These are phyloP conservation scores for Dallia pectoralis DNA, from an alignment of 2,797 vertebrate species.

Conservation along the genomic window DNA sequence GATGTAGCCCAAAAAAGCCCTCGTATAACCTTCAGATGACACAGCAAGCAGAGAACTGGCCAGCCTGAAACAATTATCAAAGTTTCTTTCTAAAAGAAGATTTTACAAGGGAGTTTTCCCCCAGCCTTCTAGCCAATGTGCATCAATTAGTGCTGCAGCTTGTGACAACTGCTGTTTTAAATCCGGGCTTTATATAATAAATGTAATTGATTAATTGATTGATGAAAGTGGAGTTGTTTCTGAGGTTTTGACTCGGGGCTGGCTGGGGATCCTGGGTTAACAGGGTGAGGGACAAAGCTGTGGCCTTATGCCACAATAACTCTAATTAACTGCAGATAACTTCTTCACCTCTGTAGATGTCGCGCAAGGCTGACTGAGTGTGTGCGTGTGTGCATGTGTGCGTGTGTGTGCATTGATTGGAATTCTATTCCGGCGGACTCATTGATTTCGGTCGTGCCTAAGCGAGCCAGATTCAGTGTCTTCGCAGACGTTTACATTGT, in stretches of 20 bases:
- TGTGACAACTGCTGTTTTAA: too few relatives aligned
- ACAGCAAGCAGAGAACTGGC: too few relatives aligned
- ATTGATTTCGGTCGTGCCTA: slow-evolving; percentile 60
- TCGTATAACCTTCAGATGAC: too few relatives aligned
- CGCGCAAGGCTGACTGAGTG: slow-evolving; percentile 27
- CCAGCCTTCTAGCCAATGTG: too few relatives aligned
- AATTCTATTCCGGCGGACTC: slow-evolving; percentile 52
- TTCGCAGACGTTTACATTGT: not conserved
- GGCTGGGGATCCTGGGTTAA: not conserved
- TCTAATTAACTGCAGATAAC: slow-evolving; percentile 53
- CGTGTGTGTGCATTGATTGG: slow-evolving; percentile 41
- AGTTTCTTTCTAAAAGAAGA: too few relatives aligned
- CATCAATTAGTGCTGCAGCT: too few relatives aligned
- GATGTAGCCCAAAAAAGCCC: too few relatives aligned
- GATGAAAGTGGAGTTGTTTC: too few relatives aligned
- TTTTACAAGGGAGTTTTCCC: too few relatives aligned
- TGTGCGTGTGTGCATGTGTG: slow-evolving; percentile 50
- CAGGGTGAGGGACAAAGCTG: not conserved
- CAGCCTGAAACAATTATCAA: too few relatives aligned
- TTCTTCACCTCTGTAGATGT: slow-evolving; percentile 32
- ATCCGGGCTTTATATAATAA: too few relatives aligned
- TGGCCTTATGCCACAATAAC: slow-evolving; percentile 35
- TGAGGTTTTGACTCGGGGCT: not conserved
- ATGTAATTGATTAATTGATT: too few relatives aligned
- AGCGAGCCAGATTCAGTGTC: not conserved